Percentiles rank a stretch among this genome's conserved stretches.
These are phyloP conservation scores for Chrysemys picta DNA, from an alignment of 2,113 vertebrate species.

Conservation along the genomic window DNA sequence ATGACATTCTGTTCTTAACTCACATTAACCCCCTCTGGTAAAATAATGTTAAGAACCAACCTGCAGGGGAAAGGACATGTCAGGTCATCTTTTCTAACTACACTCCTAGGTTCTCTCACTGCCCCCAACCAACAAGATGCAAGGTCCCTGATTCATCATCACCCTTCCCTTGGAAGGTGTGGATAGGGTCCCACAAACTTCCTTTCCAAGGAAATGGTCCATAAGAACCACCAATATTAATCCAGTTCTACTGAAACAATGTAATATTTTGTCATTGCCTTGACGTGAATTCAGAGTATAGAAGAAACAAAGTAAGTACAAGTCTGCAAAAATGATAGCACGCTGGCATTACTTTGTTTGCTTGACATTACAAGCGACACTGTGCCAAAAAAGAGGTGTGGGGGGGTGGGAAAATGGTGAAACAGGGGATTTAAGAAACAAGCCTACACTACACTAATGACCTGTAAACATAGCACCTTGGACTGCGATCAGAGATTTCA, in stretches of 20 bases:
- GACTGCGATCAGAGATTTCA: not conserved
- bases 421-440: not conserved
- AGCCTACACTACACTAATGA: not conserved
- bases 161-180: not conserved
- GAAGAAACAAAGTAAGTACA: not conserved
- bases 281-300: not conserved
- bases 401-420: not conserved
- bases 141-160: not conserved
- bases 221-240: not conserved
- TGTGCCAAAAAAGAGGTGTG: not conserved
- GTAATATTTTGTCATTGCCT: not conserved
- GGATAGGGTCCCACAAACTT: not conserved
- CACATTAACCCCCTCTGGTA: accelerated
- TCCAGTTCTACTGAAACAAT: not conserved
- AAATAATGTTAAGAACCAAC: not conserved
- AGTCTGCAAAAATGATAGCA: not conserved
- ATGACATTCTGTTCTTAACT: not conserved
- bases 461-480: not conserved
- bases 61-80: not conserved
- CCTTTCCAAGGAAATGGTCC: not conserved
- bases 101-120: not conserved
- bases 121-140: not conserved
- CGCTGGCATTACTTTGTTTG: not conserved
- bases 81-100: accelerated
- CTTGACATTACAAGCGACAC: not conserved